Evolutionary conservation across 2,797 vertebrate species (phyloP).

Genomic region (Danio jaintianensis): DNA sequence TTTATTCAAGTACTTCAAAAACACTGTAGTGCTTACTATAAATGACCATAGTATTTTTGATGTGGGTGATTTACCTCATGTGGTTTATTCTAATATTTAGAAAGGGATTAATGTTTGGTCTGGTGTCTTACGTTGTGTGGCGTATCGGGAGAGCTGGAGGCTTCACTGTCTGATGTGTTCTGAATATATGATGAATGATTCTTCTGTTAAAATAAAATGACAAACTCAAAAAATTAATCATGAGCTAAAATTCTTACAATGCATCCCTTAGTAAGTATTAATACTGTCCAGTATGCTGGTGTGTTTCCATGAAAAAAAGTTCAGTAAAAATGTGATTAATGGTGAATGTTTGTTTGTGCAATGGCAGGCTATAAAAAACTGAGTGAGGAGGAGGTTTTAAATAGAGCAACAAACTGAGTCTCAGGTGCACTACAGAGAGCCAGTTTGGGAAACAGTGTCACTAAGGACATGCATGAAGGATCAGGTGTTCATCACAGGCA

Average conservation of each 20-base stretch:
- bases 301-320: background rate
- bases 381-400: background rate
- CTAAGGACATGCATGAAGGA: constrained; percentile 19
- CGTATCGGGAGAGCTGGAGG: constrained; percentile 76
- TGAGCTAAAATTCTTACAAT: background rate
- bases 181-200: constrained; percentile 69
- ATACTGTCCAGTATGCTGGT: background rate
- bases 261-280: background rate
- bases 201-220: constrained; percentile 51
- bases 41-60: too few relatives aligned
- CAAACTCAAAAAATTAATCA: background rate
- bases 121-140: constrained; percentile 74
- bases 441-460: constrained; percentile 5
- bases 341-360: background rate
- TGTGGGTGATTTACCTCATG: too few relatives aligned
- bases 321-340: background rate
- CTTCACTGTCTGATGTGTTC: constrained; percentile 76
- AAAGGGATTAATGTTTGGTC: background rate
- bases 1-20: too few relatives aligned
- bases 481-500: constrained; percentile 10
- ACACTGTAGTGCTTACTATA: too few relatives aligned
- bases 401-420: constrained; percentile 21
- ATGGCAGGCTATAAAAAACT: background rate
- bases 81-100: background rate
- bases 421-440: constrained; percentile 28